A percentile compares a stretch with the other conserved stretches of the same genome.
Conservation (phyloP, 2,797 vertebrate genomes). For the Hyperoplus immaculatus region DNA sequence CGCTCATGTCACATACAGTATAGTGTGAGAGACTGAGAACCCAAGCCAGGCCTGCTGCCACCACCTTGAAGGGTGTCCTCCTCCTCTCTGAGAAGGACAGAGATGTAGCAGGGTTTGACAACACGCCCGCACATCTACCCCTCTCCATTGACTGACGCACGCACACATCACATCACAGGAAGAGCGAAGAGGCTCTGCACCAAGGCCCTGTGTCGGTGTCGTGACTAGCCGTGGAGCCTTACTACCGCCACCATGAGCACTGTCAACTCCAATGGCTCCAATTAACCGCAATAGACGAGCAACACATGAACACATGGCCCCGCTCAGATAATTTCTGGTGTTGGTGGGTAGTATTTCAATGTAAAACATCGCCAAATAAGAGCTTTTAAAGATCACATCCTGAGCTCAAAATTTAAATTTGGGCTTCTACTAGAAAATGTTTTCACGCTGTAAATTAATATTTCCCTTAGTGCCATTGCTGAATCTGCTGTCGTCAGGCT, state of each 20-base stretch:
- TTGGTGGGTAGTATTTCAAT: conserved; percentile 43
- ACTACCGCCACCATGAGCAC: conserved; percentile 4
- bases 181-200: conserved; percentile 12
- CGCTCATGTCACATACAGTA: conserved; percentile 63
- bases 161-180: neutral
- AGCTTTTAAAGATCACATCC: too few relatives aligned
- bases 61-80: conserved; percentile 59
- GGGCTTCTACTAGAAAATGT: too few relatives aligned
- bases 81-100: conserved; percentile 35
- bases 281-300: conserved; percentile 57
- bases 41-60: conserved; percentile 50
- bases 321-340: conserved; percentile 31
- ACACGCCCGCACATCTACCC: conserved; percentile 30
- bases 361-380: too few relatives aligned
- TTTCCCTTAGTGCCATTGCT: too few relatives aligned
- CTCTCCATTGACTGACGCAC: conserved; percentile 27
- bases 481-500: too few relatives aligned
- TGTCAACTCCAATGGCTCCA: conserved; percentile 64
- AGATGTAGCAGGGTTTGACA: conserved; percentile 54
- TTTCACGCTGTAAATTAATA: too few relatives aligned
- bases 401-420: too few relatives aligned
- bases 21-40: conserved; percentile 38
- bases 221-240: neutral
- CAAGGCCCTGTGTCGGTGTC: conserved; percentile 12
- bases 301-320: conserved; percentile 62